phyloP scores from a whole-genome alignment of 1,140 invertebrate species.

The Leucophenga varia region DNA sequence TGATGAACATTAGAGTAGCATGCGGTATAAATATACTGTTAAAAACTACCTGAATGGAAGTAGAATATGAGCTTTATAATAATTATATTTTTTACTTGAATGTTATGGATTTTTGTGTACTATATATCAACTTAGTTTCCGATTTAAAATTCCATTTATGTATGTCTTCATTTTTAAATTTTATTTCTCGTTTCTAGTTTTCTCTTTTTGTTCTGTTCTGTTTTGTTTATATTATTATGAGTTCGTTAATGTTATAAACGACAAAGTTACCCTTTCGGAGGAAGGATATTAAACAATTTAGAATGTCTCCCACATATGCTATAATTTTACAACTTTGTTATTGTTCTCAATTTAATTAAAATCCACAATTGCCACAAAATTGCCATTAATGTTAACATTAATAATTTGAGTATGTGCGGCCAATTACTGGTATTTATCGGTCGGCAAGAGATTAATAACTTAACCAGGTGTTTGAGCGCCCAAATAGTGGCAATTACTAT shows the following conservation, averaged over 20 bases:
- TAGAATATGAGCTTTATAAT: conserved; percentile 41
- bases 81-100: conserved; percentile 43
- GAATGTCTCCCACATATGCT: conserved; percentile 5
- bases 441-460: too few species aligned
- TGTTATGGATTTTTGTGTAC: conserved; percentile 19
- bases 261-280: too few species aligned
- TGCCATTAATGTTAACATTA: conserved; percentile 6
- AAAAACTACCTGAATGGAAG: too few species aligned
- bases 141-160: conserved; percentile 15
- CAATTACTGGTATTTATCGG: too few species aligned
- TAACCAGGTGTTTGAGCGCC: too few species aligned
- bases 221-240: conserved; percentile 9
- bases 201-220: conserved; percentile 10
- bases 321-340: conserved; percentile 9
- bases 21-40: too few species aligned
- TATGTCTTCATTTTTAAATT: neutral
- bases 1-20: too few species aligned
- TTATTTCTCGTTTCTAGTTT: conserved; percentile 16
- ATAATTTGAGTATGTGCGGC: neutral
- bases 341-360: conserved; percentile 20
- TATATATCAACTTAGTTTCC: conserved; percentile 31
- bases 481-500: too few species aligned
- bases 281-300: too few species aligned
- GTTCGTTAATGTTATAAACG: conserved; percentile 31
- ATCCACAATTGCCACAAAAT: conserved; percentile 8